Evolutionary conservation across 2,797 vertebrate genomes (phyloP).

Genomic region (Cyclura pinguis): DNA sequence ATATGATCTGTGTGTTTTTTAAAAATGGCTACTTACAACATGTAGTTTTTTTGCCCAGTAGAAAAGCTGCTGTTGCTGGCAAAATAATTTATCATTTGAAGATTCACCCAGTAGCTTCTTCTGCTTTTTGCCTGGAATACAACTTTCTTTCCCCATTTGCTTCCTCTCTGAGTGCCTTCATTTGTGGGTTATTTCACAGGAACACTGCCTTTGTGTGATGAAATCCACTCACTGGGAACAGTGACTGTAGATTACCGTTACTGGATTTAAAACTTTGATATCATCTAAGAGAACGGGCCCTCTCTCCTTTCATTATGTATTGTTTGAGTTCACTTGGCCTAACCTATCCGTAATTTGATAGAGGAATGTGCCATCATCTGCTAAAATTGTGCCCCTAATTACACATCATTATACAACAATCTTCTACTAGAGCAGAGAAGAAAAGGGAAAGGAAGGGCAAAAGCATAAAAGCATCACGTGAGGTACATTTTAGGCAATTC

Average conservation of each 20-base stretch:
- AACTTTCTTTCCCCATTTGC: neutral
- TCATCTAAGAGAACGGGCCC: neutral
- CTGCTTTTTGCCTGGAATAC: neutral
- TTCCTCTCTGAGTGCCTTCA: neutral
- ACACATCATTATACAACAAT: neutral
- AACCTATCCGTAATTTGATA: neutral
- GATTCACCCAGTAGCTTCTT: neutral
- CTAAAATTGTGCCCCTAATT: neutral
- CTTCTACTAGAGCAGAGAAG: neutral
- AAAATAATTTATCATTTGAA: neutral
- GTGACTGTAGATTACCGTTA: neutral
- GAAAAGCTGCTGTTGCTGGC: neutral
- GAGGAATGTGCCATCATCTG: neutral
- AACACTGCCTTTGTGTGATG: neutral
- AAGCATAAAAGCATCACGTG: neutral
- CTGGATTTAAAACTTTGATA: neutral
- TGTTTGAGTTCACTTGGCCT: neutral
- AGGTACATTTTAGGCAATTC: neutral
- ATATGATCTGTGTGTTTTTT: neutral
- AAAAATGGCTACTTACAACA: neutral
- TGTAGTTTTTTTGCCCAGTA: neutral
- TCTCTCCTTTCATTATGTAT: neutral
- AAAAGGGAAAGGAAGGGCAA: neutral
- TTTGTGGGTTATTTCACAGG: neutral
- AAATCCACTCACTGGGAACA: neutral